These are phyloP conservation scores for Zaprionus ghesquierei DNA, from an alignment of 1,140 invertebrate species.

Conservation along the genomic window DNA sequence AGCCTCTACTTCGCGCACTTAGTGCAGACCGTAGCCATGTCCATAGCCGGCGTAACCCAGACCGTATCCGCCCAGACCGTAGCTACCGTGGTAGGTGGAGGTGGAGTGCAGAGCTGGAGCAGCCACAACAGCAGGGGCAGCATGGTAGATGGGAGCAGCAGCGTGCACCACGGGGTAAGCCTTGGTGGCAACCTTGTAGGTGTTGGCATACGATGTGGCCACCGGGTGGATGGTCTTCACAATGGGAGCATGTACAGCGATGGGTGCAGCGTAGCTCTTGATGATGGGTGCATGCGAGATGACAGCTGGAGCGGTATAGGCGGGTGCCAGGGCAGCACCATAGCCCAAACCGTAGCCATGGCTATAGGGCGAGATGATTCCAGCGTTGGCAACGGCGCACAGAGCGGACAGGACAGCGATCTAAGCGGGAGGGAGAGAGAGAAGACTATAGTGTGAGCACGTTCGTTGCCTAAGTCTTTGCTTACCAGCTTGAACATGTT, in stretches of 20 bases:
- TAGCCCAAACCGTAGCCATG: conserved; percentile 61
- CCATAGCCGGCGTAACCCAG: conserved; percentile 58
- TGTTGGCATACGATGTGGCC: conserved; percentile 85
- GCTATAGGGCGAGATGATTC: conserved; percentile 70
- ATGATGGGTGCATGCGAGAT: conserved; percentile 75
- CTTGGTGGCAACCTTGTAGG: conserved; percentile 84
- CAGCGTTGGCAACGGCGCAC: conserved; percentile 77
- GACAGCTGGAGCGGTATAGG: conserved; percentile 60
- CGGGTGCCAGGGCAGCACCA: conserved; percentile 44
- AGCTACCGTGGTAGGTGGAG: conserved; percentile 69
- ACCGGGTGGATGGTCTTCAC: conserved; percentile 75
- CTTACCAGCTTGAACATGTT: conserved; percentile 83
- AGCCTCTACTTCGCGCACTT: conserved; percentile 10
- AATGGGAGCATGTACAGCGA: conserved; percentile 75
- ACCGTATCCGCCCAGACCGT: conserved; percentile 41
- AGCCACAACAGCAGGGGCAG: conserved; percentile 70
- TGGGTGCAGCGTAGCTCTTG: conserved; percentile 76
- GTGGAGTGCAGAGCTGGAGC: conserved; percentile 71
- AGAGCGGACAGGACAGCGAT: conserved; percentile 72
- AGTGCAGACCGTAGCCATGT: conserved; percentile 62
- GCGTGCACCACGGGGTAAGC: conserved; percentile 70
- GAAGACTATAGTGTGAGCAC: background rate
- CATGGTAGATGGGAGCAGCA: conserved; percentile 73
- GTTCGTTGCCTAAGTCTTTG: conserved; percentile 15
- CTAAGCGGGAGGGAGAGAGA: conserved; percentile 18